Conservation (phyloP, 2,888 invertebrate species). For the Glyphotaelius pellucidus region DNA sequence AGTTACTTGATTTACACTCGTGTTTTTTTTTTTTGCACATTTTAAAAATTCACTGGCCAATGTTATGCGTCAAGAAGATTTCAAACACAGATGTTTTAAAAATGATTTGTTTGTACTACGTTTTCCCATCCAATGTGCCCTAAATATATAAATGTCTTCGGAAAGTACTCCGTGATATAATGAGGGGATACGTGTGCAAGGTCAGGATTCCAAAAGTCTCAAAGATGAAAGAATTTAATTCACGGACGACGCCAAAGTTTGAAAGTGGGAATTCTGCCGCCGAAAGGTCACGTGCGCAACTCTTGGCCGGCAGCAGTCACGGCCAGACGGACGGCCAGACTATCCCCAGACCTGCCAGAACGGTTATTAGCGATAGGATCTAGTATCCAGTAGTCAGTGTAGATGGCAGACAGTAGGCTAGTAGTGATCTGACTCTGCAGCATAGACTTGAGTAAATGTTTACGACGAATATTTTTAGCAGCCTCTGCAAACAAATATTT, state of each 20-base stretch:
- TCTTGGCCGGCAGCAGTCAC: background rate
- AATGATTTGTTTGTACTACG: background rate
- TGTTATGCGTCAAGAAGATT: too few relatives aligned
- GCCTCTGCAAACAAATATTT: background rate
- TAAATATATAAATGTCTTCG: background rate
- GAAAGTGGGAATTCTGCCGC: background rate
- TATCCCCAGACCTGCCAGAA: slow-evolving; percentile 9
- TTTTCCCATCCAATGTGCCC: background rate
- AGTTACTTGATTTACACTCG: too few relatives aligned
- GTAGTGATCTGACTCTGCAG: background rate
- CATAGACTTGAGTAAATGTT: slow-evolving; percentile 39
- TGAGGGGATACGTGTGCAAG: background rate
- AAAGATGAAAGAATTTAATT: background rate
- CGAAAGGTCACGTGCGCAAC: background rate
- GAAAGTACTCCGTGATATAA: background rate
- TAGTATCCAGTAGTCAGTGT: background rate
- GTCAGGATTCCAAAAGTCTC: background rate
- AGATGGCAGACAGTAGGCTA: background rate
- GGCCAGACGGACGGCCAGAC: background rate
- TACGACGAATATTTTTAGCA: slow-evolving; percentile 52
- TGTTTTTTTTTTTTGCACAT: too few relatives aligned
- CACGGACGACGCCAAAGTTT: too few relatives aligned
- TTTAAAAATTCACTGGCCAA: too few relatives aligned
- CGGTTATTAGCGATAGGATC: background rate
- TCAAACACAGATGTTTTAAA: too few relatives aligned